Evolutionary conservation across 23 tunicate species (phyloP).

Genomic region (Pegea sp.): DNA sequence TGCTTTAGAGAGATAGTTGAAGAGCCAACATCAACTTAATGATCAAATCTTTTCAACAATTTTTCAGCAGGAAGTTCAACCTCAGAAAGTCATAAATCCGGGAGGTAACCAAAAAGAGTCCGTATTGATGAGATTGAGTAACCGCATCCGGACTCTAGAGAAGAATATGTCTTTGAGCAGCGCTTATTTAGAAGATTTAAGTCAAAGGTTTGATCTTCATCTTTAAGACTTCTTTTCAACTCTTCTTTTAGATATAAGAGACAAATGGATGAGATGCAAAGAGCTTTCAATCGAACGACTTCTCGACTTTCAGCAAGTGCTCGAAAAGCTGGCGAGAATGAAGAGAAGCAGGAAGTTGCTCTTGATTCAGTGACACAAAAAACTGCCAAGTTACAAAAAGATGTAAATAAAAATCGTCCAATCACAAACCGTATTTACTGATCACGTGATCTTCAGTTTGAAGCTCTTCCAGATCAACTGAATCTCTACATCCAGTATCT

Average conservation of each 20-base stretch:
- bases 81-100: conserved; percentile 72
- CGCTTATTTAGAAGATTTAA: conserved; percentile 67
- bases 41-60: too few relatives aligned
- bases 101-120: conserved; percentile 88
- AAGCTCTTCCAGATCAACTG: too few relatives aligned
- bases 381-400: too few relatives aligned
- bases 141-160: conserved; percentile 63
- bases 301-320: conserved; percentile 21
- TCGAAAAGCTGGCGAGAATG: conserved; percentile 25
- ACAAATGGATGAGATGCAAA: conserved; percentile 91
- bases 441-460: too few relatives aligned
- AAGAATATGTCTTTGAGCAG: conserved; percentile 69
- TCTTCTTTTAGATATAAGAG: conserved; percentile 27
- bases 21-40: too few relatives aligned
- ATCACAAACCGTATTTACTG: too few relatives aligned
- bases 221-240: not conserved
- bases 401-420: too few relatives aligned
- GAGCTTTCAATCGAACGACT: conserved; percentile 70
- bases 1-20: too few relatives aligned
- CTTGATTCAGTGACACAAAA: too few relatives aligned
- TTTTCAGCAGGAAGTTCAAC: too few relatives aligned
- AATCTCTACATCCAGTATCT: too few relatives aligned
- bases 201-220: conserved; percentile 26
- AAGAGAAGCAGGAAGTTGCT: conserved; percentile 50
- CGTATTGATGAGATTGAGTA: conserved; percentile 83